These are phyloP conservation scores for Gymnogyps californianus DNA, from an alignment of 2,113 vertebrate genomes.

Conservation along the genomic window DNA sequence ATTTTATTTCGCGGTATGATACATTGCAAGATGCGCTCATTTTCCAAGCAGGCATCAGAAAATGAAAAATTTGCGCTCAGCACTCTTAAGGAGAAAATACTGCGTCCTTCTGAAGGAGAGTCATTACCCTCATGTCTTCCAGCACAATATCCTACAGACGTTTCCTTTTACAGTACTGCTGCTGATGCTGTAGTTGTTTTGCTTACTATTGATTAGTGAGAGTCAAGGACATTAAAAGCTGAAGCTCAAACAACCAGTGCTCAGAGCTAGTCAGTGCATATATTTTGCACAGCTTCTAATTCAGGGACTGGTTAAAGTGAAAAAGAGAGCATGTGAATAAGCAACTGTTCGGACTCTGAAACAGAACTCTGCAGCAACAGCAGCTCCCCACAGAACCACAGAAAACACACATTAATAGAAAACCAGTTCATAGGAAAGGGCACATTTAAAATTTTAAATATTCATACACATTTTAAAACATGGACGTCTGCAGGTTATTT, in stretches of 20 bases:
- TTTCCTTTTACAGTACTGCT: neutral
- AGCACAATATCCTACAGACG: neutral
- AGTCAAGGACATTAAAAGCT: constrained; percentile 1
- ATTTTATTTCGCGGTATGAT: neutral
- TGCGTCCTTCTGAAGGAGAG: neutral
- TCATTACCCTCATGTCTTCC: neutral
- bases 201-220: constrained; percentile 29
- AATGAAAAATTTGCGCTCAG: neutral
- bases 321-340: neutral
- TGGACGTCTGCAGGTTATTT: neutral
- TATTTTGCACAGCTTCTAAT: neutral
- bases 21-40: neutral
- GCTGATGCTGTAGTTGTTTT: neutral
- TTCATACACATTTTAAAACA: neutral
- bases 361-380: neutral
- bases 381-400: neutral
- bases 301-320: neutral
- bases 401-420: neutral
- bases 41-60: neutral
- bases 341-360: neutral
- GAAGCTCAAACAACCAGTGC: neutral
- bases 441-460: too few species aligned
- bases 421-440: neutral
- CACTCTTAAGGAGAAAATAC: neutral
- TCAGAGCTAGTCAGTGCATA: neutral